Base-by-base conservation (phyloP, 1,140 invertebrate species). In the Polypedilum pembai region DNA sequence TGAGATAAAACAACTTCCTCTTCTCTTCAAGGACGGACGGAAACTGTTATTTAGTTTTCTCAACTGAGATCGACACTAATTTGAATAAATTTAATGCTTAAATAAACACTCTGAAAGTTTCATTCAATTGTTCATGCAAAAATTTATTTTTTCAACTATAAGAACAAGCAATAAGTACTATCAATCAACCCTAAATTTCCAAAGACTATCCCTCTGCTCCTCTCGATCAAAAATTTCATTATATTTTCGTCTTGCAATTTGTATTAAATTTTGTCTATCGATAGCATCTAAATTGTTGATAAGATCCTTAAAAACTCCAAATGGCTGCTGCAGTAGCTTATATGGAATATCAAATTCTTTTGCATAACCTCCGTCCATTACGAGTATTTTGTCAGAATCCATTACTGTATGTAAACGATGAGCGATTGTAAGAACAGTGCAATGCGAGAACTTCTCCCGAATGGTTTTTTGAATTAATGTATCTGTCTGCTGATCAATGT, bases 371-470 rank as follows among this genome's bases (percentile, higher is more conserved):
- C 81, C 83, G 78, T 89, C 85, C 83, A 90, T 86, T 1, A 90
- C 88, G 73, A 94, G 80, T 8, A 82, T 84, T 77, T 85, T 80
- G 79, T 89, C 89, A 7, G 88, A 90, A 79, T 94, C 92, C 88
- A 94, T 91, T 65, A 94, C 91, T 1, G 92, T 94, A 79, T 94
- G 90, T 8, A 92, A 78, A 74, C 90, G 82, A 80, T 92, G 90
- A 7, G 90, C 90, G 56, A 92, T 90, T 2, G 92, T 94, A 17
- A 94, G 80, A 12, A 91, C 86, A 0, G 89, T 91, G 73, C 86
- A 87, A 18, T 85, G 80, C 45, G 78, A 77, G 79, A 90, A 90
- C 75, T 85, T 85, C 75, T 83, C 80, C 41, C 85, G 86, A 80
- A 80, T 83, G 73, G 83, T 90, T 83, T 79, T 85, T 82, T 80